Percentiles rank a stretch among this genome's conserved stretches.
phyloP scores from a whole-genome alignment of 2,797 vertebrate species.

The Syngnathus rostellatus region DNA sequence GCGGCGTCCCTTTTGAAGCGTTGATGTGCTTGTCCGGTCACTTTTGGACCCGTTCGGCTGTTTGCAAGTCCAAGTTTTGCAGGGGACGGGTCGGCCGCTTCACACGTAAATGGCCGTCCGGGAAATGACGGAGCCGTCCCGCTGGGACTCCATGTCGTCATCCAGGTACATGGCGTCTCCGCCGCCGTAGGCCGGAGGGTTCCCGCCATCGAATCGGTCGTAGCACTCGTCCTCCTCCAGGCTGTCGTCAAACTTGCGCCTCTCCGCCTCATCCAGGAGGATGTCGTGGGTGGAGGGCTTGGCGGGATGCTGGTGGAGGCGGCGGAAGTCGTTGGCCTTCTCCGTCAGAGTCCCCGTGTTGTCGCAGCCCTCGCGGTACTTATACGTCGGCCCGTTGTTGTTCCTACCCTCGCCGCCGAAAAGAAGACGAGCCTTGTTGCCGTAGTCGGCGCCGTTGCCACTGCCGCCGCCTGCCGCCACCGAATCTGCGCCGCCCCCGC shows the following conservation, averaged over 20 bases:
- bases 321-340: slow-evolving; percentile 55
- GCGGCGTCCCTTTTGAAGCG: background rate
- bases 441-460: slow-evolving; percentile 54
- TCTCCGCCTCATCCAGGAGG: slow-evolving; percentile 61
- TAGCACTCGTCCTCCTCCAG: slow-evolving; percentile 67
- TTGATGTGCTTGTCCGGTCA: slow-evolving; percentile 11
- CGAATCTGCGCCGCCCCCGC: slow-evolving; percentile 44
- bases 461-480: slow-evolving; percentile 53
- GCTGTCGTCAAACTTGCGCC: slow-evolving; percentile 72
- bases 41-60: background rate
- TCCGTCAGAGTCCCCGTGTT: slow-evolving; percentile 64
- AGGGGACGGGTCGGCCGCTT: slow-evolving; percentile 7
- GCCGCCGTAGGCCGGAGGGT: slow-evolving; percentile 42
- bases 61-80: slow-evolving; percentile 10
- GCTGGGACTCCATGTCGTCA: slow-evolving; percentile 85
- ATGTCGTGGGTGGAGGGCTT: slow-evolving; percentile 56
- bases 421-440: slow-evolving; percentile 72
- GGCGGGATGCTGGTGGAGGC: slow-evolving; percentile 35
- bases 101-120: slow-evolving; percentile 82
- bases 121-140: slow-evolving; percentile 84
- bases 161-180: slow-evolving; percentile 60
- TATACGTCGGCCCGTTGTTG: slow-evolving; percentile 69
- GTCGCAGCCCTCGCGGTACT: slow-evolving; percentile 69
- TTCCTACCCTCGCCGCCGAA: slow-evolving; percentile 61
- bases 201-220: slow-evolving; percentile 48